Conservation (phyloP, 2,797 vertebrate species). For the Mionectes olivaceus region DNA sequence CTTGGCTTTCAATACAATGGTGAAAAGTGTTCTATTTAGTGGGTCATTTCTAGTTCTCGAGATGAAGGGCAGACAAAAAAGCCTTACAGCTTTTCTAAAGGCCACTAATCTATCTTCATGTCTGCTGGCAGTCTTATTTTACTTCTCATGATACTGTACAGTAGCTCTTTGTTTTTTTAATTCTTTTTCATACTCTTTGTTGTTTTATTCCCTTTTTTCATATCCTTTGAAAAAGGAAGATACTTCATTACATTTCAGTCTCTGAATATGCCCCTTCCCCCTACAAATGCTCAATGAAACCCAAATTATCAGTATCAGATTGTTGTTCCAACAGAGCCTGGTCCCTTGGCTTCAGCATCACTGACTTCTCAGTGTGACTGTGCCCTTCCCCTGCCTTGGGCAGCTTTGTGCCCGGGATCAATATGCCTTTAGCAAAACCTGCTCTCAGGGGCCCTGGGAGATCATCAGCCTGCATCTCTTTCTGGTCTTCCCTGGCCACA, state of each 20-base stretch:
- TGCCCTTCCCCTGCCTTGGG: neutral
- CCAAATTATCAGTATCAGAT: neutral
- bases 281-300: neutral
- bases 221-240: constrained; percentile 21
- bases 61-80: constrained; percentile 1
- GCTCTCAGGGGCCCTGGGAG: neutral
- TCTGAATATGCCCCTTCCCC: neutral
- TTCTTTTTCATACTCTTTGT: constrained; percentile 28
- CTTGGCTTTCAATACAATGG: neutral
- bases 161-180: constrained; percentile 37
- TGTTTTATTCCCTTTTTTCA: constrained; percentile 30
- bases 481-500: neutral
- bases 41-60: constrained; percentile 5
- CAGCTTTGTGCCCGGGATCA: neutral
- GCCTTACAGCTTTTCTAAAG: constrained; percentile 43
- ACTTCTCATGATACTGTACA: constrained; percentile 28
- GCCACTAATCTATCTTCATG: neutral
- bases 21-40: constrained; percentile 28
- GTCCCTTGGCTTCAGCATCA: neutral
- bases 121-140: neutral
- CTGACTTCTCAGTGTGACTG: neutral
- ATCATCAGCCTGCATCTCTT: neutral
- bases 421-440: neutral
- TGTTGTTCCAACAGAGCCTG: neutral
- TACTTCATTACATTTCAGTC: neutral